Conservation (phyloP, 2,888 invertebrate genomes). For the Quadroppia sp. region DNA sequence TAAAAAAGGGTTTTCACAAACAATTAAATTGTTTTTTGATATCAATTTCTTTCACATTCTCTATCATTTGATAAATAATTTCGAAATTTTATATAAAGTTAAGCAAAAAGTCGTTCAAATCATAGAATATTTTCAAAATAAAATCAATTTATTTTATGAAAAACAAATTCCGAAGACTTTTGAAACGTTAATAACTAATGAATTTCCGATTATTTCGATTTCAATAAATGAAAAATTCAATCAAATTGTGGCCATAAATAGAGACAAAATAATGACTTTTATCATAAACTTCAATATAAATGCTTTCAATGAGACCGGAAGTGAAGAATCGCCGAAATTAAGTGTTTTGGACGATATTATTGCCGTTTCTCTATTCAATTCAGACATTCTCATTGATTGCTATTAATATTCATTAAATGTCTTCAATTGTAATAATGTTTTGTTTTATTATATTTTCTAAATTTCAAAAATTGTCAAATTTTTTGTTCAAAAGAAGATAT, state of each 20-base stretch:
- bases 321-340: not conserved
- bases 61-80: not conserved
- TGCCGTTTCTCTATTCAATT: not conserved
- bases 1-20: not conserved
- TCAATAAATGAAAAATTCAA: not conserved
- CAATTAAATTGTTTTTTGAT: not conserved
- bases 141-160: not conserved
- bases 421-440: not conserved
- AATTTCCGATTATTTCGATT: not conserved
- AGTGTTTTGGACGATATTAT: conserved; percentile 17
- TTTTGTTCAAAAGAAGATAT: no score
- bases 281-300: not conserved
- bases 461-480: no score
- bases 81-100: not conserved
- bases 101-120: not conserved
- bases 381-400: conserved; percentile 26
- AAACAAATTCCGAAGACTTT: not conserved
- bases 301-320: not conserved
- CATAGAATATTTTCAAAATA: not conserved
- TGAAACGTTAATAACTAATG: not conserved
- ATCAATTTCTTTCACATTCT: not conserved
- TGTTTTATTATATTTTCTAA: no score
- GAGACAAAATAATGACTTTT: not conserved
- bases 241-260: not conserved
- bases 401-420: not conserved